A percentile compares a stretch with the other conserved stretches of the same genome.
phyloP scores from a whole-genome alignment of 2,113 vertebrate species.

The Syngnathus typhle region DNA sequence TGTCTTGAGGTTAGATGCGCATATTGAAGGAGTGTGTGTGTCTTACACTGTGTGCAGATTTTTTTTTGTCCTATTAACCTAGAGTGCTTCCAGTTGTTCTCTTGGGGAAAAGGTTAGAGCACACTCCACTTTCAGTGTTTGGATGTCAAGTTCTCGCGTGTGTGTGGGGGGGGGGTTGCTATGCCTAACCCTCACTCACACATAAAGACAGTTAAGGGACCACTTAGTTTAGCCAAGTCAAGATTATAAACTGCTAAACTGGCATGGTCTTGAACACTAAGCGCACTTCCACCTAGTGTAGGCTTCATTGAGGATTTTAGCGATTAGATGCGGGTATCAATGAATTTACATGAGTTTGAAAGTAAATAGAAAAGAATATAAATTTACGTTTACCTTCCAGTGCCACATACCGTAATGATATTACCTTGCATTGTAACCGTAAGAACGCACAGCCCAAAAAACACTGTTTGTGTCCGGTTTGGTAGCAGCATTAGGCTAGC shows the following conservation, averaged over 20 bases:
- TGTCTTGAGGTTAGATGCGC: not conserved
- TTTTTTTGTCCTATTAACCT: not conserved
- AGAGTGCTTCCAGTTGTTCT: slow-evolving; percentile 34
- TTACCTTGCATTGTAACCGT: no score
- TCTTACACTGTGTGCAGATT: slow-evolving; percentile 11
- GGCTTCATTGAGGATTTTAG: not conserved
- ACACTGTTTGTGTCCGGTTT: no score
- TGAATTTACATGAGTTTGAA: no score
- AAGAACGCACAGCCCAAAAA: no score
- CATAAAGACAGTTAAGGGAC: not conserved
- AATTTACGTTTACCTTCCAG: no score
- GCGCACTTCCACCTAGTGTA: no score
- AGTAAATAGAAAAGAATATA: no score
- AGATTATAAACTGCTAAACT: slow-evolving; percentile 30
- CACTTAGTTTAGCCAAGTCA: slow-evolving; percentile 18
- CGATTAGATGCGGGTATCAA: no score
- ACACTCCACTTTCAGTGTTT: slow-evolving; percentile 46
- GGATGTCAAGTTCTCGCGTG: slow-evolving; percentile 44
- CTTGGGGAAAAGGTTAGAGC: slow-evolving; percentile 20
- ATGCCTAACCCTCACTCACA: not conserved
- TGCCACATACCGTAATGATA: no score
- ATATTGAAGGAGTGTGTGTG: slow-evolving; percentile 1
- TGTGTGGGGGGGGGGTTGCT: slow-evolving; percentile 5
- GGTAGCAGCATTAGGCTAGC: no score
- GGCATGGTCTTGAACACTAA: no score